Percentiles rank a stretch among this genome's conserved stretches.
phyloP scores from a whole-genome alignment of 2,797 vertebrate species.

The Buceros bicornis region DNA sequence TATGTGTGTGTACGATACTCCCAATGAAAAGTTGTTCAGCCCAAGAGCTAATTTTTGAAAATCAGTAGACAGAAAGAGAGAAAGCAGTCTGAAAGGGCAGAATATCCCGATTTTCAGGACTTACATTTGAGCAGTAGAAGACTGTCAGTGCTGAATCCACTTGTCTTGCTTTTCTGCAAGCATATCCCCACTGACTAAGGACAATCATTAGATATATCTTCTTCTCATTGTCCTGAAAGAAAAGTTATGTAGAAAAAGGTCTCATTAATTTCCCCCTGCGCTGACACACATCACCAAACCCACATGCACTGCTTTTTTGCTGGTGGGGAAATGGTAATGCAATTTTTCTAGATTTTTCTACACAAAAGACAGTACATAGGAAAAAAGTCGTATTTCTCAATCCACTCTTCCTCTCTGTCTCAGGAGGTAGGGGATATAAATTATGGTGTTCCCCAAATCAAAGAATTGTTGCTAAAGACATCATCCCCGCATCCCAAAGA shows the following conservation, averaged over 20 bases:
- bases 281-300: background rate
- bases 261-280: background rate
- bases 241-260: background rate
- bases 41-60: background rate
- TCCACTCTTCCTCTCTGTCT: background rate
- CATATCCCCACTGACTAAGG: background rate
- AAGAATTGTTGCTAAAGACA: background rate
- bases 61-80: background rate
- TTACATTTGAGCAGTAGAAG: background rate
- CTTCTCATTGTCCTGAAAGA: background rate
- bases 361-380: background rate
- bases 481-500: background rate
- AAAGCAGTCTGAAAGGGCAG: background rate
- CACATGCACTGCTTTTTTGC: background rate
- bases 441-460: background rate
- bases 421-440: background rate
- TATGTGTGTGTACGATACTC: background rate
- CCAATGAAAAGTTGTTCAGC: background rate
- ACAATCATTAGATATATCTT: background rate
- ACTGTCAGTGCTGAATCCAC: background rate
- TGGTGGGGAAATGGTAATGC: background rate
- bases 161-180: background rate
- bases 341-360: background rate
- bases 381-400: background rate
- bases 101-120: background rate